Evolutionary conservation across 2,888 invertebrate species (phyloP).

Genomic region (Osmoderma eremita): DNA sequence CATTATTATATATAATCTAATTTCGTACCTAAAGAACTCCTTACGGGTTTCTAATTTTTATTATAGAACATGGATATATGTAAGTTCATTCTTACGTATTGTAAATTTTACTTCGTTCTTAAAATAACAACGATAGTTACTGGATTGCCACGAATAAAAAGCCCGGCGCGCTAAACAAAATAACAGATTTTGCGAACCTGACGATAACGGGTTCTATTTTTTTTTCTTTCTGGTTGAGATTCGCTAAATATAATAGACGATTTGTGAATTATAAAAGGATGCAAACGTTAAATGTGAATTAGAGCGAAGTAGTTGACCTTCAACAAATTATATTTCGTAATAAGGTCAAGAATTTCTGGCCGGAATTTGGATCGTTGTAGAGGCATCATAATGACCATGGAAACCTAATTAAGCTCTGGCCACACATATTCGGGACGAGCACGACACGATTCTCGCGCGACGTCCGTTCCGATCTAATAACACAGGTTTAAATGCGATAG

Average conservation of each 20-base stretch:
- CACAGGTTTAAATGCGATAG: no score
- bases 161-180: neutral
- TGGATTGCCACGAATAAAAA: conserved; percentile 20
- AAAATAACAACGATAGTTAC: conserved; percentile 20
- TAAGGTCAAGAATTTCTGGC: neutral
- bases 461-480: no score
- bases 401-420: no score
- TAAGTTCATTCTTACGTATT: neutral
- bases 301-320: conserved; percentile 2
- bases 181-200: conserved; percentile 9
- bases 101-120: conserved; percentile 2
- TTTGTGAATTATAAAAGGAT: no score
- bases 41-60: no score
- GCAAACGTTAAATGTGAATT: conserved; percentile 2
- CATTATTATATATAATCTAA: no score
- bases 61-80: neutral
- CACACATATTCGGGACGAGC: no score
- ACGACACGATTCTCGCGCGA: no score
- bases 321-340: neutral
- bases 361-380: neutral
- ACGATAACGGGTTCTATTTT: conserved; percentile 1
- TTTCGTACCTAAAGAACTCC: no score
- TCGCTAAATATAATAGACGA: no score
- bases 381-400: no score
- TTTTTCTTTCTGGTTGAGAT: no score